Conservation (phyloP, 2,113 vertebrate genomes). For the Xiphophorus maculatus region DNA sequence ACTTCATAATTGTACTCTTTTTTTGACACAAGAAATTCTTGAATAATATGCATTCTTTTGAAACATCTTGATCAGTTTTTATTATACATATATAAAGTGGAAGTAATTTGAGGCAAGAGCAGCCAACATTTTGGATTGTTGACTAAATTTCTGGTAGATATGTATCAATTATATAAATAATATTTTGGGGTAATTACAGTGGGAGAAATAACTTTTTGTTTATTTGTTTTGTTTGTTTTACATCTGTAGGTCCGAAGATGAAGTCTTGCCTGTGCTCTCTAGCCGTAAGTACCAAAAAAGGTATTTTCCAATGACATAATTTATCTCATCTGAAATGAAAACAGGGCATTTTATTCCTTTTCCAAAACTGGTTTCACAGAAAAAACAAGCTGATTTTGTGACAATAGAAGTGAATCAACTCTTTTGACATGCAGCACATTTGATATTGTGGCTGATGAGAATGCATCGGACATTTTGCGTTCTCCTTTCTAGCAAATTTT, state of each 20-base stretch:
- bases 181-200: not conserved
- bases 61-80: not conserved
- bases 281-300: slow-evolving; percentile 77
- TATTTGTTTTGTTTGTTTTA: not conserved
- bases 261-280: slow-evolving; percentile 79
- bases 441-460: not conserved
- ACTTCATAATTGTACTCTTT: not conserved
- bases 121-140: not conserved
- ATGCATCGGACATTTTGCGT: not conserved
- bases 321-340: too few species aligned
- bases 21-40: too few species aligned
- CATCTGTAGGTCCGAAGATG: slow-evolving; percentile 55
- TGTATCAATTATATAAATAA: not conserved
- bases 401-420: too few species aligned
- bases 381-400: too few species aligned
- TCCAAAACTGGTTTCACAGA: too few species aligned
- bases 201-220: not conserved
- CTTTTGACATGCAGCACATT: not conserved
- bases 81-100: not conserved
- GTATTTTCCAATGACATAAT: not conserved
- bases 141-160: not conserved
- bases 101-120: not conserved
- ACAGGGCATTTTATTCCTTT: too few species aligned
- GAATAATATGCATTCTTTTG: too few species aligned
- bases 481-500: slow-evolving; percentile 82